Evolutionary conservation across 2,113 vertebrate genomes (phyloP), one percentile per base, ranked within the genome.

Genomic region (Smithornis capensis): DNA sequence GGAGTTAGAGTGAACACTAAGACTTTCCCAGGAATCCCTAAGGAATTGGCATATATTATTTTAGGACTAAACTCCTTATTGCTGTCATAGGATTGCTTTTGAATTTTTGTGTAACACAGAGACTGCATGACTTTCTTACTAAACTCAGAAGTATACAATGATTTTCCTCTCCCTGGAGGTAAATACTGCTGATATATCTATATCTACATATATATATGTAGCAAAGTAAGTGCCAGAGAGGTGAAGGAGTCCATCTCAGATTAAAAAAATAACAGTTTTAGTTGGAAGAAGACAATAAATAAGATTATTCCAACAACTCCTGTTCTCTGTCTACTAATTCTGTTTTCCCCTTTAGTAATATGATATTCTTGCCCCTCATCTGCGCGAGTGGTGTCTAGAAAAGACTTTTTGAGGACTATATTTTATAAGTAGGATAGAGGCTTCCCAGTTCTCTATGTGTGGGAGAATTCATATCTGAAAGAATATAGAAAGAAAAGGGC

Each of bases 11-110:
- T 44, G 29, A 83, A 74, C 50, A 67, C 19, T 37, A 55, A 55
- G 60, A 89, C 78, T 96, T 97, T 95, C 96, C 92, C 97, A 98
- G n/a, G 74, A 92, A 92, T 97, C 96, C 77, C 96, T 62, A 50
- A 68, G 60, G 95, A 96, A 82, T 59, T 47, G 50, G 35, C 76
- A 92, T 50, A 63, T 95, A 85, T 84, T 87, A 83, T 93, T 90
- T 89, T 64, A 92, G 49, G 85, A 95, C 89, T 96, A 83, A 96
- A 91, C 53, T 57, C 71, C 81, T 68, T 52, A 68, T 37, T 74
- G 56, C 64, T 87, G 35, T 88, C 75, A 57, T 22, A 90, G 47
- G 65, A 67, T 31, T 81, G 63, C 57, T 76, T 92, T 87, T 86
- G 84, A 94, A 40, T 87, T 89, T 40, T 29, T 44, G 59, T 44